These are phyloP conservation scores for Schizopygopsis malacanthus DNA, from an alignment of 2,797 vertebrate species.

Conservation along the genomic window DNA sequence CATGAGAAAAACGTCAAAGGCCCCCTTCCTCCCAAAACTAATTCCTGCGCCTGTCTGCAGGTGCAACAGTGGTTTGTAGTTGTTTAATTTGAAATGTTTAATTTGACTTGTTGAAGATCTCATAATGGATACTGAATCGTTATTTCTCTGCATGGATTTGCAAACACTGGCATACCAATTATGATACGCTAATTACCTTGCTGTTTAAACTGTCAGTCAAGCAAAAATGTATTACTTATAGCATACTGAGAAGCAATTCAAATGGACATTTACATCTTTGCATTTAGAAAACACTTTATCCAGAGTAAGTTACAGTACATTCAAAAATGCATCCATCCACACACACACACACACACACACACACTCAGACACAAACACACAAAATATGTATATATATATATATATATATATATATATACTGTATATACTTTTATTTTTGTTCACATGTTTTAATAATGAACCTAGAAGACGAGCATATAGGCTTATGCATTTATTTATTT, in stretches of 20 bases:
- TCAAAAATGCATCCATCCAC: neutral
- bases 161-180: constrained; percentile 55
- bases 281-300: neutral
- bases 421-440: too few species aligned
- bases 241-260: neutral
- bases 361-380: too few species aligned
- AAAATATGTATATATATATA: too few species aligned
- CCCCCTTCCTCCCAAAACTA: constrained; percentile 17
- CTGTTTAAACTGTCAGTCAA: constrained; percentile 43
- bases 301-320: neutral
- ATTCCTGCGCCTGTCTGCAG: constrained; percentile 9
- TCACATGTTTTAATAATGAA: too few species aligned
- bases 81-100: constrained; percentile 49
- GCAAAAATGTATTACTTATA: neutral
- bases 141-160: constrained; percentile 52
- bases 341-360: too few species aligned
- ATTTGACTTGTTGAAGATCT: constrained; percentile 46
- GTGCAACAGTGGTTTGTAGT: constrained; percentile 37
- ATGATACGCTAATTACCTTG: constrained; percentile 55
- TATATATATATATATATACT: too few species aligned
- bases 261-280: neutral
- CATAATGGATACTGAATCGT: constrained; percentile 21
- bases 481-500: too few species aligned
- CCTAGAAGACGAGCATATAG: too few species aligned
- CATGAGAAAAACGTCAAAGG: neutral